phyloP scores from a whole-genome alignment of 2,797 vertebrate species.

The Valencia hispanica region DNA sequence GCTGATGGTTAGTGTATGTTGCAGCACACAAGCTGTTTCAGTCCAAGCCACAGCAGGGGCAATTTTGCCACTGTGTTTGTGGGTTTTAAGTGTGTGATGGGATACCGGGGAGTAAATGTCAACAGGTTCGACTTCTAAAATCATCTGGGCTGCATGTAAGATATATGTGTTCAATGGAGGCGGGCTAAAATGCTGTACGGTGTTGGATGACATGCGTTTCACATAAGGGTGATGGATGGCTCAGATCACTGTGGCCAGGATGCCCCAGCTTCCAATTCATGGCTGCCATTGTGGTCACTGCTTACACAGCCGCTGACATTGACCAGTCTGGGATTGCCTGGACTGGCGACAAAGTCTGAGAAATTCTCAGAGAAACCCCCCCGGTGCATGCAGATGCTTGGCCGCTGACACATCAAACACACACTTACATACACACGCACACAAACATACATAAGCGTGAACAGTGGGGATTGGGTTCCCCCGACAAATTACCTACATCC shows the following conservation, averaged over 20 bases:
- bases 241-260: conserved; percentile 59
- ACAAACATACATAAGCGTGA: conserved; percentile 41
- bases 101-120: conserved; percentile 56
- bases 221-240: conserved; percentile 68
- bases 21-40: conserved; percentile 42
- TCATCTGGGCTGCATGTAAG: conserved; percentile 37
- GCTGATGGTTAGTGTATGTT: conserved; percentile 51
- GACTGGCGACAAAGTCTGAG: conserved; percentile 64
- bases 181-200: conserved; percentile 53
- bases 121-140: conserved; percentile 58
- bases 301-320: conserved; percentile 51
- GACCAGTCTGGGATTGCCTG: conserved; percentile 66
- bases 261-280: conserved; percentile 49
- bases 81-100: conserved; percentile 50
- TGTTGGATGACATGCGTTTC: conserved; percentile 60
- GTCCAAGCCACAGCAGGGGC: conserved; percentile 35
- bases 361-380: conserved; percentile 69
- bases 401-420: conserved; percentile 55
- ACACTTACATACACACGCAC: conserved; percentile 30
- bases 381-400: conserved; percentile 57
- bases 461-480: conserved; percentile 58
- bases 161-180: conserved; percentile 41
- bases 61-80: conserved; percentile 47
- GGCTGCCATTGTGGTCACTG: conserved; percentile 30
- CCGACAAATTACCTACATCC: conserved; percentile 80